Evolutionary conservation across 2,113 vertebrate species (phyloP).

Genomic region (Mungos mungo): DNA sequence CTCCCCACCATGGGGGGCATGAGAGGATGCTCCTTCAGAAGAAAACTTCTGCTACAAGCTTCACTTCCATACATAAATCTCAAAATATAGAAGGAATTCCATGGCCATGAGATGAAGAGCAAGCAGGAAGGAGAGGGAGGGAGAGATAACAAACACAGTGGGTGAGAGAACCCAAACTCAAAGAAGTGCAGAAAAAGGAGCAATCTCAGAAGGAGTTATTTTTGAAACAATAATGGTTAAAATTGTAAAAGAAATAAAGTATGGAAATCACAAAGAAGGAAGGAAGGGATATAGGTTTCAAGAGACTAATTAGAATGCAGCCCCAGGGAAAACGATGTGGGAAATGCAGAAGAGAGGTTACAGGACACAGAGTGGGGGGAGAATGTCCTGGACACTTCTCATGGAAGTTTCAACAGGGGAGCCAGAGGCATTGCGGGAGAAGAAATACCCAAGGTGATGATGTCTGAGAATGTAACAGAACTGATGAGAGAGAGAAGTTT

Average conservation of each 20-base stretch:
- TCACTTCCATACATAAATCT: not conserved
- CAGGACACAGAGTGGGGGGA: not conserved
- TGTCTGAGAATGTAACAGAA: not conserved
- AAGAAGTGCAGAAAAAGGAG: not conserved
- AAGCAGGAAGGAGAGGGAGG: not conserved
- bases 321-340: not conserved
- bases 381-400: not conserved
- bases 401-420: not conserved
- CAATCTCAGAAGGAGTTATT: not conserved
- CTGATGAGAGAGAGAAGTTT: not conserved
- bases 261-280: not conserved
- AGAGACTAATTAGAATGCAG: not conserved
- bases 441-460: not conserved
- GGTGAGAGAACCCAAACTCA: not conserved
- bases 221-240: not conserved
- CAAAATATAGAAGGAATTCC: not conserved
- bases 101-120: not conserved
- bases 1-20: not conserved
- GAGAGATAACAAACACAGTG: not conserved
- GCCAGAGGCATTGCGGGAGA: not conserved
- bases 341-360: not conserved
- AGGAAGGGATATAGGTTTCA: not conserved
- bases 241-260: not conserved
- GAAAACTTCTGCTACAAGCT: not conserved
- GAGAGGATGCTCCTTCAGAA: not conserved